phyloP scores from a whole-genome alignment of 2,888 invertebrate species.

The Mycalesis mineus region DNA sequence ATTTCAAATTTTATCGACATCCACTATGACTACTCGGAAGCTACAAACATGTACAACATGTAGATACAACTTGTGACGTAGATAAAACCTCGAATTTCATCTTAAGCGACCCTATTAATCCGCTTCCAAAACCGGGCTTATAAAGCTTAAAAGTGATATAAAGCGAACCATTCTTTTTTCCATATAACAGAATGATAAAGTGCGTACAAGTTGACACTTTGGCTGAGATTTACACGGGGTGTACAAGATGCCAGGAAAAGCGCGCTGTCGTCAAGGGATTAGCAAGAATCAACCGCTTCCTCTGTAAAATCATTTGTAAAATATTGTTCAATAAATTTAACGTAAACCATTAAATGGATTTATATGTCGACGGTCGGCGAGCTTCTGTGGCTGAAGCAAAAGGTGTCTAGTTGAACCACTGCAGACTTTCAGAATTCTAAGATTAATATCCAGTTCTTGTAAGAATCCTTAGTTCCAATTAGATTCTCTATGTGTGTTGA shows the following conservation, averaged over 20 bases:
- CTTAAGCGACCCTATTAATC: background rate
- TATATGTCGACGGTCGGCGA: background rate
- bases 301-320: conserved; percentile 13
- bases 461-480: too few relatives aligned
- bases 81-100: too few relatives aligned
- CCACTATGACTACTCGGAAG: too few relatives aligned
- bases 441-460: too few relatives aligned
- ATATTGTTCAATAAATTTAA: conserved; percentile 9
- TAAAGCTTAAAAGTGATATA: background rate
- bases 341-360: background rate
- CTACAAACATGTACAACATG: too few relatives aligned
- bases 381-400: too few relatives aligned
- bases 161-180: background rate
- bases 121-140: background rate
- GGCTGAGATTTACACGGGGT: conserved; percentile 20
- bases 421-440: too few relatives aligned
- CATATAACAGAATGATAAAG: background rate
- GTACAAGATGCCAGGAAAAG: too few relatives aligned
- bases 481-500: too few relatives aligned
- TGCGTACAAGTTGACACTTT: background rate
- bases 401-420: too few relatives aligned
- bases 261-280: conserved; percentile 29
- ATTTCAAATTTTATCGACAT: too few relatives aligned
- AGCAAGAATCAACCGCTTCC: conserved; percentile 27
- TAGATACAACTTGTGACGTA: too few relatives aligned